Conservation (phyloP, 2,888 invertebrate species). For the Clanis bilineata region DNA sequence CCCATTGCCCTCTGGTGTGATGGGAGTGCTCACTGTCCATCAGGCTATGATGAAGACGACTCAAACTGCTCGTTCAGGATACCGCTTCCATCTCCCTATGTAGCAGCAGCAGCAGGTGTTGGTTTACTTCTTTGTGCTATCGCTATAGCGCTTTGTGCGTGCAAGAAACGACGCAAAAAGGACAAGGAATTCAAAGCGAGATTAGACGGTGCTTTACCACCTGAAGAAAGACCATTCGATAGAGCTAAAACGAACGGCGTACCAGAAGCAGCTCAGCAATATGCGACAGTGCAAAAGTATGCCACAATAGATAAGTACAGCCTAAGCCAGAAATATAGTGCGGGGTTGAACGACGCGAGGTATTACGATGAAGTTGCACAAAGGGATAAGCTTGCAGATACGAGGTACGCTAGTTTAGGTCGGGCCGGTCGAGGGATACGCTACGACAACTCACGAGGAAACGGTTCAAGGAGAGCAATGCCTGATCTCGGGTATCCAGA, state of each 20-base stretch:
- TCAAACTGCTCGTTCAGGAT: conserved; percentile 87
- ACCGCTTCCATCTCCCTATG: conserved; percentile 85
- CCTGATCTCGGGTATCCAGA: conserved; percentile 81
- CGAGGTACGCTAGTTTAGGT: conserved; percentile 77
- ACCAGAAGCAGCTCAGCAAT: conserved; percentile 68
- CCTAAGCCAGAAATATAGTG: conserved; percentile 79
- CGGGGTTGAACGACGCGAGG: conserved; percentile 77
- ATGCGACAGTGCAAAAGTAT: conserved; percentile 78
- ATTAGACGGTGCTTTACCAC: conserved; percentile 80
- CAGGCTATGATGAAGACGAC: conserved; percentile 91
- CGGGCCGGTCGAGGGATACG: conserved; percentile 67
- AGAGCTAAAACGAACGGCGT: conserved; percentile 79
- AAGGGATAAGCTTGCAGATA: conserved; percentile 76
- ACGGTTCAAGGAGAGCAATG: conserved; percentile 69
- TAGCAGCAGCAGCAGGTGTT: conserved; percentile 84
- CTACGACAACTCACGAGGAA: conserved; percentile 65
- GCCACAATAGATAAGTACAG: conserved; percentile 80
- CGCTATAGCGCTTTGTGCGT: conserved; percentile 83
- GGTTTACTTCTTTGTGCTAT: conserved; percentile 83
- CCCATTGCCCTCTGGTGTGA: conserved; percentile 91
- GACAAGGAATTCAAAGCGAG: conserved; percentile 84
- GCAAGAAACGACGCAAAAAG: conserved; percentile 82
- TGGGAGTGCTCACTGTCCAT: conserved; percentile 89
- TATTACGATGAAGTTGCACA: conserved; percentile 79
- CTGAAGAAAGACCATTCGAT: conserved; percentile 83